phyloP scores from a whole-genome alignment of 1,140 invertebrate species.

The Elymnias hypermnestra region DNA sequence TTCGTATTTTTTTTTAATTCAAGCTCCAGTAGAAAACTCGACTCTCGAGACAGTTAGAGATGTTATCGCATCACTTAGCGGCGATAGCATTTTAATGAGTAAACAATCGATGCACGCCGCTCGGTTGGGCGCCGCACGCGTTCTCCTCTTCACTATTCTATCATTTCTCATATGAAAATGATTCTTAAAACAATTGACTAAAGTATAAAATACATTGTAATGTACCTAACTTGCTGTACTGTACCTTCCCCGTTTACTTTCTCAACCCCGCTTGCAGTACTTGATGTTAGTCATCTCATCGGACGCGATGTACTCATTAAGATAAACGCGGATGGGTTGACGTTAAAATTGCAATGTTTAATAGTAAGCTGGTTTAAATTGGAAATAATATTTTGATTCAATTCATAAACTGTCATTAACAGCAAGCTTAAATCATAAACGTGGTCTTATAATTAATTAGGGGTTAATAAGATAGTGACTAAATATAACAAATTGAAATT shows the following conservation, averaged over 20 bases:
- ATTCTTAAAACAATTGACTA: slow-evolving; percentile 1
- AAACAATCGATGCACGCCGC: slow-evolving; percentile 74
- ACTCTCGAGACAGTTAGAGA: slow-evolving; percentile 58
- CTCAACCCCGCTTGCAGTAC: slow-evolving; percentile 25
- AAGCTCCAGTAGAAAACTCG: slow-evolving; percentile 25
- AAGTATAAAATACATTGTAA: background rate
- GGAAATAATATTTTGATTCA: background rate
- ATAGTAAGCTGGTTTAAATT: slow-evolving; percentile 6
- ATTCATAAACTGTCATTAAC: too few species aligned
- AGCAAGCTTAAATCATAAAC: too few species aligned
- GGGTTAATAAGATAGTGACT: too few species aligned
- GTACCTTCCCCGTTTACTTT: slow-evolving; percentile 26
- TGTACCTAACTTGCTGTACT: background rate
- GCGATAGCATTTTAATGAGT: slow-evolving; percentile 75
- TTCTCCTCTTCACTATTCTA: slow-evolving; percentile 11
- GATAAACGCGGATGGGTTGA: slow-evolving; percentile 20
- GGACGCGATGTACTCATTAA: slow-evolving; percentile 22
- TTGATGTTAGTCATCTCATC: slow-evolving; percentile 24
- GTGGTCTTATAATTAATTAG: too few species aligned
- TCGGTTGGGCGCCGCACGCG: slow-evolving; percentile 61
- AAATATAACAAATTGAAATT: too few species aligned
- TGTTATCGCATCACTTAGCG: slow-evolving; percentile 60
- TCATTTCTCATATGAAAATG: slow-evolving; percentile 3
- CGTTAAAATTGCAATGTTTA: slow-evolving; percentile 20
- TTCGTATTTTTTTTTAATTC: too few species aligned